These are phyloP conservation scores for Antedon mediterranea DNA, from an alignment of 53 echinoderm and acorn worm species.

Conservation along the genomic window DNA sequence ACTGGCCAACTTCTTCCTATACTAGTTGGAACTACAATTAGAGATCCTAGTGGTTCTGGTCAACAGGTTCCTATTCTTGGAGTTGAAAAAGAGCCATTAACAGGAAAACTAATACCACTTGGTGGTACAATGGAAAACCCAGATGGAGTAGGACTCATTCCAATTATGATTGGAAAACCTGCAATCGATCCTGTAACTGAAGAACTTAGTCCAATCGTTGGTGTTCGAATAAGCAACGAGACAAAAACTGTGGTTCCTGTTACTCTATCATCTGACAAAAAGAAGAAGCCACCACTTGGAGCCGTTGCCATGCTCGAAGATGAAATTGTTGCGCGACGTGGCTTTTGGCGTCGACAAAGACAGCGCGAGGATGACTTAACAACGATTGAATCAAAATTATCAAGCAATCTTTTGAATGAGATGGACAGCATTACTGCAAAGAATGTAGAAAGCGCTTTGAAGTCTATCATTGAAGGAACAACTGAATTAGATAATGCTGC, in stretches of 20 bases:
- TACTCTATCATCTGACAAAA: conserved; percentile 72
- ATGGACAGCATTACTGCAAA: conserved; percentile 58
- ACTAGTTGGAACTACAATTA: conserved; percentile 80
- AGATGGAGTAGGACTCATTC: conserved; percentile 85
- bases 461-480: conserved; percentile 47
- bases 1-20: conserved; percentile 94
- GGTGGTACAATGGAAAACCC: conserved; percentile 98
- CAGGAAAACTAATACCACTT: conserved; percentile 71
- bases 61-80: conserved; percentile 85
- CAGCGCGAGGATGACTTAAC: conserved; percentile 77
- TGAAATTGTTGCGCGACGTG: conserved; percentile 86
- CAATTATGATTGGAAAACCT: conserved; percentile 76
- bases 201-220: conserved; percentile 85
- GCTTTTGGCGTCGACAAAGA: conserved; percentile 92
- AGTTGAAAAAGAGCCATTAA: conserved; percentile 77
- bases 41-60: conserved; percentile 69
- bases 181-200: conserved; percentile 82
- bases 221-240: conserved; percentile 73
- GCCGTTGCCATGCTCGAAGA: conserved; percentile 89
- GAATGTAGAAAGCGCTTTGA: conserved; percentile 58
- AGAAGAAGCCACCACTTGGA: conserved; percentile 86
- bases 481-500: conserved; percentile 52
- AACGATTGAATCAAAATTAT: conserved; percentile 46
- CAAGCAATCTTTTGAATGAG: conserved; percentile 66
- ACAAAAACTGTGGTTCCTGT: conserved; percentile 76